A percentile compares a stretch with the other conserved stretches of the same genome.
Conservation (phyloP, 2,113 vertebrate species). For the Corydoras maculifer region DNA sequence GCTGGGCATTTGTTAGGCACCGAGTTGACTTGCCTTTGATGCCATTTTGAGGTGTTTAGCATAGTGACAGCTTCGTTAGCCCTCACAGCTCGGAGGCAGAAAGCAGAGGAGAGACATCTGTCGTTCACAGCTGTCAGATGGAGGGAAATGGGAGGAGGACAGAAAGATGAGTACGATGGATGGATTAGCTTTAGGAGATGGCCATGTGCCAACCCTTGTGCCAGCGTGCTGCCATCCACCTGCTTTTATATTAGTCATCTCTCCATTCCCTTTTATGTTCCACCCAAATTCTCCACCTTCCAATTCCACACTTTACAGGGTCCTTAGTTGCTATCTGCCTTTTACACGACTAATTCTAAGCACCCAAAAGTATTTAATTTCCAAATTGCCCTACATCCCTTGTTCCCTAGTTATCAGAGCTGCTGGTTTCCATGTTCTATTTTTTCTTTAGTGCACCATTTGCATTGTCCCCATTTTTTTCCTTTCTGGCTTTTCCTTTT, state of each 20-base stretch:
- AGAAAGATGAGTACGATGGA: not conserved
- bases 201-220: conserved; percentile 3
- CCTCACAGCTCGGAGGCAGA: conserved; percentile 21
- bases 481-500: not conserved
- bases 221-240: conserved; percentile 18
- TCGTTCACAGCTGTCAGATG: conserved; percentile 37
- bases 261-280: not conserved
- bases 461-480: not conserved
- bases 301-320: too few relatives aligned
- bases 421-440: not conserved
- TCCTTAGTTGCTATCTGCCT: too few relatives aligned
- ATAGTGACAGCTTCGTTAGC: conserved; percentile 30
- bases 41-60: conserved; percentile 24
- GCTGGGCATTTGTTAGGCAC: conserved; percentile 4
- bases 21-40: conserved; percentile 18
- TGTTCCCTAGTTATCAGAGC: not conserved
- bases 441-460: not conserved
- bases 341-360: not conserved
- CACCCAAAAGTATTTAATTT: not conserved
- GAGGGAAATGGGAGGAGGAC: conserved; percentile 6
- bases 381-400: not conserved
- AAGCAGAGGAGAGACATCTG: conserved; percentile 37
- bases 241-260: conserved; percentile 8
- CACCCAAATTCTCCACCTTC: not conserved
- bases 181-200: not conserved